Base-by-base conservation (phyloP, 1,140 invertebrate species). In the Sminthurinus signatus region DNA sequence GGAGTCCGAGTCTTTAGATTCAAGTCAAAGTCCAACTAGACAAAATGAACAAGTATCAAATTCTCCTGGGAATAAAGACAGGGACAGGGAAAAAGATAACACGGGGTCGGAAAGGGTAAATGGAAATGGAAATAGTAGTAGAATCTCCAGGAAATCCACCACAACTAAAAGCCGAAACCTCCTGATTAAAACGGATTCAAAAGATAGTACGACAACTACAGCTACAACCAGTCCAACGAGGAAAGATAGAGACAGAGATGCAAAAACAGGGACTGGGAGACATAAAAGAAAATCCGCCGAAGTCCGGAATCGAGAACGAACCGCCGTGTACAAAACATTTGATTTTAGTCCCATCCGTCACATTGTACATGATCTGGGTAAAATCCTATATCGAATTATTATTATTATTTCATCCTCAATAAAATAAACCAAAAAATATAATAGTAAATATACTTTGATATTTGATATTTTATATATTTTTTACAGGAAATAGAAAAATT, bases 401-500 rank as follows among this genome's bases (percentile, higher is more conserved):
- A 43, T 73, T 19, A 17, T 8, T 8, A 39, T 17, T 39, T 39
- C 36, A 39, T 39, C 8, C 17, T 39, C 17, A 39, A 39, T 39
- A 17, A 39, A 39, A 39, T 10, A 39, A 39, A 39, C 8, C 36
- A 39, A 39, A 39, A 39, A n/a, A n/a, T n/a, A n/a, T n/a, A n/a
- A n/a, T n/a, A n/a, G n/a, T n/a, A n/a, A n/a, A n/a, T n/a, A n/a
- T n/a, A n/a, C n/a, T n/a, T n/a, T n/a, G n/a, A n/a, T n/a, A n/a
- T n/a, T n/a, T n/a, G 5, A 46, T 46, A n/a, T n/a, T n/a, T 8
- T 21, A 39, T 39, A 39, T 17, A 39, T 10, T 10, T 25, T 61
- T 60, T 46, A 32, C 69, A 78, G 76, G 67, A 77, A 75, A 56
- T 76, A 77, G 61, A 72, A 70, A 43, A 72, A 76, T 52, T 72